Percentiles rank a stretch among this genome's conserved stretches.
These are phyloP conservation scores for Ceriagrion tenellum DNA, from an alignment of 2,888 invertebrate genomes.

Conservation along the genomic window DNA sequence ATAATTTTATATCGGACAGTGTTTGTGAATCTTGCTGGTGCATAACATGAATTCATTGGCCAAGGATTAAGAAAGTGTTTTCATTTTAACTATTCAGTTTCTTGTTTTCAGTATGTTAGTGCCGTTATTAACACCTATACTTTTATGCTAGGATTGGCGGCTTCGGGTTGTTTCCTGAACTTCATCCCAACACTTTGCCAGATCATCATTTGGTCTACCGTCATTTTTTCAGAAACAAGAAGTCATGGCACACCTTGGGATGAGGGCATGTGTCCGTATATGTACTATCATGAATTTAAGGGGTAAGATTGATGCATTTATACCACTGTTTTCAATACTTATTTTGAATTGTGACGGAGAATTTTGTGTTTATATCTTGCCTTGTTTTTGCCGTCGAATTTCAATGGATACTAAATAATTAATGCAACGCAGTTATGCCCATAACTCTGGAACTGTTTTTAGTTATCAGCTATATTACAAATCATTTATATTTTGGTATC, in stretches of 20 bases:
- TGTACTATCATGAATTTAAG: constrained; percentile 1
- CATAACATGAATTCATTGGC: too few relatives aligned
- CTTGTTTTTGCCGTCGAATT: too few relatives aligned
- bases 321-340: too few relatives aligned
- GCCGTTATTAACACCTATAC: background rate
- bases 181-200: background rate
- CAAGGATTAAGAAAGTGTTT: background rate
- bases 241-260: constrained; percentile 25
- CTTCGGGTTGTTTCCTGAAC: background rate
- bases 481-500: too few relatives aligned
- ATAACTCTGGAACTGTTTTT: too few relatives aligned
- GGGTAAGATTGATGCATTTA: background rate
- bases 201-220: constrained; percentile 39
- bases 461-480: too few relatives aligned
- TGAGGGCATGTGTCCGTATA: constrained; percentile 23
- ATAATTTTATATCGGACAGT: too few relatives aligned
- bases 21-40: too few relatives aligned
- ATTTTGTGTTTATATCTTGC: too few relatives aligned
- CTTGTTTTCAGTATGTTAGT: background rate
- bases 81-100: background rate
- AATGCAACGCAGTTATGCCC: too few relatives aligned
- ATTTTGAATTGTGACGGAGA: too few relatives aligned
- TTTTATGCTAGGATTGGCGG: background rate
- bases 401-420: too few relatives aligned
- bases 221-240: constrained; percentile 18